Evolutionary conservation across 1,140 invertebrate genomes (phyloP), one percentile per base, ranked within the genome.

Genomic region (Oryzaephilus surinamensis): DNA sequence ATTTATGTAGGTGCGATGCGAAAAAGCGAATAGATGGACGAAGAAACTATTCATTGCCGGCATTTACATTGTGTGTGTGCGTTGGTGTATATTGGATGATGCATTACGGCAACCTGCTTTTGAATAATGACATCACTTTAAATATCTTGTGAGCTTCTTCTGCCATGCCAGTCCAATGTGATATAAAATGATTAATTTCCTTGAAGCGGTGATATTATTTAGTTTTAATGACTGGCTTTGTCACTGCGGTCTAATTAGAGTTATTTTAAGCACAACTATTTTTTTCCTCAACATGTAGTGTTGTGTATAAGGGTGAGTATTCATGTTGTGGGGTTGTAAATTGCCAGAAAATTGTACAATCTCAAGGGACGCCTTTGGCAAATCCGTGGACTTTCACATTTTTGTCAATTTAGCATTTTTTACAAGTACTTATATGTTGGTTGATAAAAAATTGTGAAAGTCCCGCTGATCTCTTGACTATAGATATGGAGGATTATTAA

Each of bases 131-230:
- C 46, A 37, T 29, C 42, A 32, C 36, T 44, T 44, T 45, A 41
- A 48, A 48, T 48, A 48, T 45, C 38, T 48, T 41, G 46, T 45
- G 45, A 45, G 42, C 45, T 48, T 37, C 38, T 42, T 45, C 12
- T 24, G 35, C n/a, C n/a, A n/a, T 45, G 46, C 41, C 41, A 48
- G 45, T 41, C 32, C 38, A 32, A 30, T 40, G 32, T 35, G 29
- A 31, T 36, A 45, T 41, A 33, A 32, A 27, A 48, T 48, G 46
- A 48, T 48, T 41, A 48, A 48, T 48, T 37, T 46, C 30, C 24
- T 39, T 39, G 8, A 10, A 36, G 26, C 27, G 31, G 23, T 37
- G 45, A 33, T 42, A 38, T 40, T 45, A 40, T 45, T 45, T 45
- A 45, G 40, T 35, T 36, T 45, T 40, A 45, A 45, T 40, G 43